These are phyloP conservation scores for Hystrix brachyura DNA, from an alignment of 2,113 vertebrate genomes.

Conservation along the genomic window DNA sequence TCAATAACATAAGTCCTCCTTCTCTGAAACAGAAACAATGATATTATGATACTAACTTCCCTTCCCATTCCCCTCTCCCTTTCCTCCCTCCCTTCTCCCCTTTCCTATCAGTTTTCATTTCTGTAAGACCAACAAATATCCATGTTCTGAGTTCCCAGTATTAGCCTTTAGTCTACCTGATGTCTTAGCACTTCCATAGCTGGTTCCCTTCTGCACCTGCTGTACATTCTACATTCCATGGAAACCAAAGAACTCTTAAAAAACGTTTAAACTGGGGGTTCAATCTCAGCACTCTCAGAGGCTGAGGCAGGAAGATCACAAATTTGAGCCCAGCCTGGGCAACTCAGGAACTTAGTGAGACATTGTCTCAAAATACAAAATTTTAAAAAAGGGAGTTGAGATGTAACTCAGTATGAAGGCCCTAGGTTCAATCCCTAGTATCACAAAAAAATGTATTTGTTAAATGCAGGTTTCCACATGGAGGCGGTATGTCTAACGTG, in stretches of 20 bases:
- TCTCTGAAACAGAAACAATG: background rate
- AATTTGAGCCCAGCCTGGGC: background rate
- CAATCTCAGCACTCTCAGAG: background rate
- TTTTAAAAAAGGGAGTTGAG: background rate
- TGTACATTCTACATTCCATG: slow-evolving; percentile 24
- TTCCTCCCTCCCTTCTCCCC: no score
- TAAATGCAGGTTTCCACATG: background rate
- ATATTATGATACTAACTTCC: background rate
- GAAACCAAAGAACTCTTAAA: slow-evolving; percentile 43
- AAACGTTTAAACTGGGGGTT: background rate
- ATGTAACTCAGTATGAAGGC: background rate
- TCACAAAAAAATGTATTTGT: background rate
- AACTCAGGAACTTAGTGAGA: background rate
- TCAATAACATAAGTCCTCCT: background rate
- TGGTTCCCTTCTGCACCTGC: slow-evolving; percentile 38
- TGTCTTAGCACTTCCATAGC: slow-evolving; percentile 40
- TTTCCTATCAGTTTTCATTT: background rate
- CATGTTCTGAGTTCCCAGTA: background rate
- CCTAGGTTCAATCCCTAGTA: background rate
- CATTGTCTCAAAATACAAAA: background rate
- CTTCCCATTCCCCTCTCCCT: no score
- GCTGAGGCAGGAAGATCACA: no score
- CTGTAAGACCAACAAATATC: slow-evolving; percentile 7
- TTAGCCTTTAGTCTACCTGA: background rate
- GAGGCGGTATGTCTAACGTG: background rate